Conservation (phyloP, 2,888 invertebrate genomes). For the Lamellibrachia satsuma region DNA sequence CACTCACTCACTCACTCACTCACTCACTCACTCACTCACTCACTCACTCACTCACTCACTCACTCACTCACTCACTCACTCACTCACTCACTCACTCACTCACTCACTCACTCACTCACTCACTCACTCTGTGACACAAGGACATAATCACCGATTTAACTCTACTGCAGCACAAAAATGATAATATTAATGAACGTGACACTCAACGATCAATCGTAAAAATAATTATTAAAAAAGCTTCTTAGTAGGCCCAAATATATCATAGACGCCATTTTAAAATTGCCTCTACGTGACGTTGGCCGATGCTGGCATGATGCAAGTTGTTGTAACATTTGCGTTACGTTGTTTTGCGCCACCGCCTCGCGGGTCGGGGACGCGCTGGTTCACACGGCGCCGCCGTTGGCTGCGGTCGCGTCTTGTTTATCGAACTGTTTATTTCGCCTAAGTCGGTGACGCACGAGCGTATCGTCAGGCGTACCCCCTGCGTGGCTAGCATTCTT, state of each 20-base stretch:
- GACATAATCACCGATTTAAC: not conserved
- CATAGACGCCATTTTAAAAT: not conserved
- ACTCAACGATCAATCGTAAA: too few relatives aligned
- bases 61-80: slow-evolving; percentile 32
- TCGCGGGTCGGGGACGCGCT: not conserved
- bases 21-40: slow-evolving; percentile 28
- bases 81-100: slow-evolving; percentile 35
- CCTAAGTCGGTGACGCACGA: not conserved
- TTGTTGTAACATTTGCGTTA: not conserved
- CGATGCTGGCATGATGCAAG: not conserved
- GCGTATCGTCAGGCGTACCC: not conserved
- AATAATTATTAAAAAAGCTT: too few relatives aligned
- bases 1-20: slow-evolving; percentile 33
- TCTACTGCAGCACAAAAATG: not conserved
- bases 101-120: slow-evolving; percentile 29
- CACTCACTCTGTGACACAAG: not conserved
- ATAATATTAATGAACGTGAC: too few relatives aligned
- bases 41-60: slow-evolving; percentile 31
- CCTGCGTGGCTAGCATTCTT: not conserved
- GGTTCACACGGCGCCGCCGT: not conserved
- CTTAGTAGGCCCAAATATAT: not conserved
- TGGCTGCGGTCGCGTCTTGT: not conserved
- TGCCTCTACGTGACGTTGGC: not conserved
- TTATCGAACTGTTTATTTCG: slow-evolving; percentile 1
- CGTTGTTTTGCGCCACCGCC: not conserved